Evolutionary conservation across 2,888 invertebrate genomes (phyloP).

Genomic region (Drosophila koepferae): DNA sequence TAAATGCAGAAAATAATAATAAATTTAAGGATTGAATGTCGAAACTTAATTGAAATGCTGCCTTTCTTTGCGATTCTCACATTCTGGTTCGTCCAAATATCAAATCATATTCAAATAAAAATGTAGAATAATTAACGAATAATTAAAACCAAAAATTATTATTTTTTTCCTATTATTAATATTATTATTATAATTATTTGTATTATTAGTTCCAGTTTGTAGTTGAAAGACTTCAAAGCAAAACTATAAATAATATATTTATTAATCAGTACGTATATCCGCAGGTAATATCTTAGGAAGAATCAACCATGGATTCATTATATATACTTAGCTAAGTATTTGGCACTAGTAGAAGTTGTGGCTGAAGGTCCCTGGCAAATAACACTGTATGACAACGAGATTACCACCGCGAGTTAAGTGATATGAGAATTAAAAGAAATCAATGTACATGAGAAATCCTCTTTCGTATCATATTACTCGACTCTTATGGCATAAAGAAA

Average conservation of each 20-base stretch:
- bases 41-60: too few relatives aligned
- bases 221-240: not conserved
- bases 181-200: not conserved
- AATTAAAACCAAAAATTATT: too few relatives aligned
- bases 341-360: conserved; percentile 73
- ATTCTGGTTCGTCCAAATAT: too few relatives aligned
- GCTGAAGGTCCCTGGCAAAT: conserved; percentile 39
- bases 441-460: not conserved
- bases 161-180: not conserved
- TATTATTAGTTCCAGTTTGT: not conserved
- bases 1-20: too few relatives aligned
- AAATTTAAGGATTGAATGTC: too few relatives aligned
- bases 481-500: not conserved
- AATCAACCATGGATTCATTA: conserved; percentile 50
- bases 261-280: conserved; percentile 73
- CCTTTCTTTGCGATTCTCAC: too few relatives aligned
- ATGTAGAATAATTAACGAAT: too few relatives aligned
- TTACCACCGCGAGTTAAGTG: not conserved
- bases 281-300: conserved; percentile 30
- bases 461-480: not conserved
- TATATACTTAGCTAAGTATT: conserved; percentile 58
- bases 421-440: not conserved
- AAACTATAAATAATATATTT: conserved; percentile 68
- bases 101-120: too few relatives aligned
- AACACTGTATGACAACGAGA: not conserved